phyloP scores from a whole-genome alignment of 2,888 invertebrate genomes.

The Nymphalis c-album region DNA sequence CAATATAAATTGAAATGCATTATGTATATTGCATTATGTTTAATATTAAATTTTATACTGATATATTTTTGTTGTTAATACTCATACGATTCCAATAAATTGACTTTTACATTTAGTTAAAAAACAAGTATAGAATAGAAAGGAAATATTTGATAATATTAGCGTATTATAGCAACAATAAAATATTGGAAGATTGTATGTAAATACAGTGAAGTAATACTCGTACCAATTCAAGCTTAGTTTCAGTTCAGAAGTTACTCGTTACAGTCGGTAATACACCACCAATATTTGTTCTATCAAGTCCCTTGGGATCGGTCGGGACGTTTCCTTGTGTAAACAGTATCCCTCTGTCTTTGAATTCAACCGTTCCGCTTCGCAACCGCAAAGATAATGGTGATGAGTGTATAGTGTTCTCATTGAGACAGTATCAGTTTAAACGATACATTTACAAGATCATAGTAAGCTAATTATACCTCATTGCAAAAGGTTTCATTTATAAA shows the following conservation, averaged over 20 bases:
- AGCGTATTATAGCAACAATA: conserved; percentile 15
- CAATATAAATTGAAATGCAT: conserved; percentile 13
- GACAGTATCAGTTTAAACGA: conserved; percentile 25
- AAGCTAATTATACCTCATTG: conserved; percentile 35
- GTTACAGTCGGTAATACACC: conserved; percentile 68
- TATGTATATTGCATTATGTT: neutral
- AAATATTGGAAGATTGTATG: conserved; percentile 21
- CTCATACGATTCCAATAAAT: neutral
- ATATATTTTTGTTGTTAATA: neutral
- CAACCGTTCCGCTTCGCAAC: conserved; percentile 48
- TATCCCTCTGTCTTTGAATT: conserved; percentile 60
- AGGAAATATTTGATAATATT: conserved; percentile 47
- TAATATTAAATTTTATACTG: conserved; percentile 3
- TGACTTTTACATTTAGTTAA: neutral
- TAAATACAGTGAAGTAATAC: conserved; percentile 10
- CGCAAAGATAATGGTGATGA: conserved; percentile 45
- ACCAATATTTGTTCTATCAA: conserved; percentile 70
- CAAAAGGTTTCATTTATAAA: conserved; percentile 34
- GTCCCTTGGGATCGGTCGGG: conserved; percentile 56
- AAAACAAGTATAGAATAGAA: neutral
- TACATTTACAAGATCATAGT: conserved; percentile 35
- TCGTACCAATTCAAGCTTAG: conserved; percentile 22
- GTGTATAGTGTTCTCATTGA: conserved; percentile 23
- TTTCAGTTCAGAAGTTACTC: conserved; percentile 52
- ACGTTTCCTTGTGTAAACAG: conserved; percentile 63